Evolutionary conservation across 1,140 invertebrate genomes (phyloP).

Genomic region (Aricia agestis): DNA sequence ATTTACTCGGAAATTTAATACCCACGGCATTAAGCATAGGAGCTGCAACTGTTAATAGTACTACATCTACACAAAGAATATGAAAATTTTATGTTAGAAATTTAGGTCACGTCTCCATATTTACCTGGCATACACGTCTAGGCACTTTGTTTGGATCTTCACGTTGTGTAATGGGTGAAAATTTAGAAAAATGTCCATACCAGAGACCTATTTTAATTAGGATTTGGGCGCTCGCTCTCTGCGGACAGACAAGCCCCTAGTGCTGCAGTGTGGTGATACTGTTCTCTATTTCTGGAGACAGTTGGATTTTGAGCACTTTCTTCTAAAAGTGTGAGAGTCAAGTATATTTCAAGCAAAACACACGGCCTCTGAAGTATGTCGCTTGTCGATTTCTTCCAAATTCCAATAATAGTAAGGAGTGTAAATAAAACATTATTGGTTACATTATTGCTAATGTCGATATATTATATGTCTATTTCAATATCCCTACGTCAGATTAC

Average conservation of each 20-base stretch:
- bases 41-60: neutral
- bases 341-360: no score
- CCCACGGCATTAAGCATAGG: neutral
- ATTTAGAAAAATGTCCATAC: no score
- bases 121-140: neutral
- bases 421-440: constrained; percentile 73
- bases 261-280: no score
- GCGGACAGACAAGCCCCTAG: no score
- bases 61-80: neutral
- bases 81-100: neutral
- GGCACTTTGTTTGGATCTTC: neutral
- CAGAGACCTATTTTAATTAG: no score
- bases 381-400: no score
- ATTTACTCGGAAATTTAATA: no score
- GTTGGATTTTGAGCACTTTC: no score
- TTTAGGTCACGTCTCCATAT: neutral
- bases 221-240: no score
- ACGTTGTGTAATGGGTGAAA: neutral
- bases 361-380: no score
- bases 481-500: constrained; percentile 77
- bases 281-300: no score
- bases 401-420: neutral
- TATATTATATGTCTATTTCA: constrained; percentile 76
- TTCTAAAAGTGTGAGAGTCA: no score
- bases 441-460: constrained; percentile 77